Evolutionary conservation across 2,113 vertebrate genomes (phyloP), one percentile per base, ranked within the genome.

Genomic region (Gulo gulo): DNA sequence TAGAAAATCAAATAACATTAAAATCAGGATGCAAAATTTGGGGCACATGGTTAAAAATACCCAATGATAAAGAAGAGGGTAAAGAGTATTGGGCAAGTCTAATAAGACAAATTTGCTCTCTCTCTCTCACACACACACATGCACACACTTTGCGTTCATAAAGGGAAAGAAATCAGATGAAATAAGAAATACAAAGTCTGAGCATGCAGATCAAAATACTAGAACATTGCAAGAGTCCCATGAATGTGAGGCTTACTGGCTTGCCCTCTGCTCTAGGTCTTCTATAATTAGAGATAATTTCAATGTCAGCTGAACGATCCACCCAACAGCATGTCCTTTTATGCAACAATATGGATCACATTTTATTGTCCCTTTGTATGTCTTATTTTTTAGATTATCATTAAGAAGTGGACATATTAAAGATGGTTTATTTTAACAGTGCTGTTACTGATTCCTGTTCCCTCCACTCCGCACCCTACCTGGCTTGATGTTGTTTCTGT

Each of bases 391-490:
- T 24, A 31, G 47, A 78, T 47, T 78, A 31, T 67, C 34, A 57
- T 82, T 76, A 81, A 59, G 29, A 65, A 67, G 29, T 45, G 36
- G 42, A 47, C 7, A 23, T 63, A 34, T 45, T 65, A 13, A 52
- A 52, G 59, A 36, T 24, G 16, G 29, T 34, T 2, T 11, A 24
- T 21, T 55, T 88, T 29, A 83, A 18, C 6, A 34, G 16, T 7
- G 34, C 5, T 45, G 50, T 20, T 11, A 3, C 31, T 55, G 42
- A 65, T 14, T 42, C 24, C 55, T 55, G 21, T 81, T 57, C 52
- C 2, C 4, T 16, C 23, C 26, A 15, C 1, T 10, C 20, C 2
- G 6, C 7, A 6, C 11, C 5, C 16, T 6, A 29, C 42, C 29
- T 12, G 16, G 61, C 26, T 50, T 39, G 8, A 13, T 13, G 12